Conservation (phyloP, 2,888 invertebrate genomes). For the Steromphala cineraria region DNA sequence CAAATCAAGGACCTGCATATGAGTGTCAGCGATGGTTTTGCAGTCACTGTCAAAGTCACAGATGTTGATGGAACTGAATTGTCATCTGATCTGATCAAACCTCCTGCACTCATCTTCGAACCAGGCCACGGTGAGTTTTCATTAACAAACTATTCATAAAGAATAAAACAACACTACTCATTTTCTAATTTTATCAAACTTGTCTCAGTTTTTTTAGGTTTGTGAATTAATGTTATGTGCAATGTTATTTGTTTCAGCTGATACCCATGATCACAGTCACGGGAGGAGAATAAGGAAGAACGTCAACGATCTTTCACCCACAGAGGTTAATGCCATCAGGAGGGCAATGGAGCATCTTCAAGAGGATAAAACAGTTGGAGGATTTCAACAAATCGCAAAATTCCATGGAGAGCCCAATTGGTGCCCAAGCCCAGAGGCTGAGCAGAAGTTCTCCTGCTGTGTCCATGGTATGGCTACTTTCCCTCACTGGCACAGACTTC, state of each 20-base stretch:
- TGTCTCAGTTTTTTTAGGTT: background rate
- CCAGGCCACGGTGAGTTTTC: slow-evolving; percentile 7
- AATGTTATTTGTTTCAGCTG: background rate
- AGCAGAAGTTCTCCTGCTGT: slow-evolving; percentile 45
- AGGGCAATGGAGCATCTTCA: slow-evolving; percentile 31
- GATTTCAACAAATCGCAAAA: slow-evolving; percentile 37
- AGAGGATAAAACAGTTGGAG: slow-evolving; percentile 32
- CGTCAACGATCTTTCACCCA: slow-evolving; percentile 25
- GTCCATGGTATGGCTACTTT: slow-evolving; percentile 43
- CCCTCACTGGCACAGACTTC: slow-evolving; percentile 47
- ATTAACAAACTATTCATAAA: too few species aligned
- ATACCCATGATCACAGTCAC: background rate
- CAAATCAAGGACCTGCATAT: background rate
- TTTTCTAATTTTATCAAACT: background rate
- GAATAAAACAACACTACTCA: too few species aligned
- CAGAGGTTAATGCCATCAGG: slow-evolving; percentile 37
- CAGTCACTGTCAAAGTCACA: slow-evolving; percentile 7
- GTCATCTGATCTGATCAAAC: background rate
- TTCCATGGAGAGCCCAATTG: slow-evolving; percentile 45
- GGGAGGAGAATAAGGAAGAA: slow-evolving; percentile 27
- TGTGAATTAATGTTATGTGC: background rate
- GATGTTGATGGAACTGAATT: slow-evolving; percentile 27
- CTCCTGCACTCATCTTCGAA: slow-evolving; percentile 18
- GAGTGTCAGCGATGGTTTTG: background rate
- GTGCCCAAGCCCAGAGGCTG: slow-evolving; percentile 43